phyloP scores from a whole-genome alignment of 35 echinoderm and acorn worm species.

The Antedon bifida region DNA sequence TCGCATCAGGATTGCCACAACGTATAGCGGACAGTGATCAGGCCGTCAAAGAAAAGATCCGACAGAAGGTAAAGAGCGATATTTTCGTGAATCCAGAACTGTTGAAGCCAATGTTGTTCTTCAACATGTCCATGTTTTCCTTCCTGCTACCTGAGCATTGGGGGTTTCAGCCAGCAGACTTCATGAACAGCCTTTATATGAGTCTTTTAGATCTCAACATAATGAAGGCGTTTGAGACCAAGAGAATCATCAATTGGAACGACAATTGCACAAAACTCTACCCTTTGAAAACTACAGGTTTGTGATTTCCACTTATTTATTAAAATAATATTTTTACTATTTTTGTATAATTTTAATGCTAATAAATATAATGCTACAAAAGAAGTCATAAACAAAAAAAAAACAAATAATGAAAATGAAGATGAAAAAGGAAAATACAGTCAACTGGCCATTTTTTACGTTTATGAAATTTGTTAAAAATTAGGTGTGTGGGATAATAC shows the following conservation, averaged over 20 bases:
- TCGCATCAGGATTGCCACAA: conserved; percentile 11
- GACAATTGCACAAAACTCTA: conserved; percentile 13
- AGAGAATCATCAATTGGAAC: conserved; percentile 52
- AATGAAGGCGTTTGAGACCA: conserved; percentile 17
- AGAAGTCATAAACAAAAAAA: neutral
- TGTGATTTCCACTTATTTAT: neutral
- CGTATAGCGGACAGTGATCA: conserved; percentile 24
- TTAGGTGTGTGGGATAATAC: too few species aligned
- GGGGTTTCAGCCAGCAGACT: conserved; percentile 33
- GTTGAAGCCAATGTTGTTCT: neutral
- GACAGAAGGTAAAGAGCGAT: conserved; percentile 11
- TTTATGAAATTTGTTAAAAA: too few species aligned
- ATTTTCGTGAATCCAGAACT: neutral
- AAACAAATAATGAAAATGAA: too few species aligned
- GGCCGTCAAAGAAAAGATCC: neutral
- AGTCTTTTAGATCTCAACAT: conserved; percentile 41
- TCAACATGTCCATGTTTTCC: conserved; percentile 27
- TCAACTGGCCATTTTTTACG: too few species aligned
- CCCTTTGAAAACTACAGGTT: conserved; percentile 70
- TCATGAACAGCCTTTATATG: conserved; percentile 25
- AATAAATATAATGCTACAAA: neutral
- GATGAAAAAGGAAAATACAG: too few species aligned
- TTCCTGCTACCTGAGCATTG: conserved; percentile 39
- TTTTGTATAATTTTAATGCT: neutral
- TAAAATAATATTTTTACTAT: neutral